These are phyloP conservation scores for Latrodectus geometricus DNA, from an alignment of 1,140 invertebrate species.

Conservation along the genomic window DNA sequence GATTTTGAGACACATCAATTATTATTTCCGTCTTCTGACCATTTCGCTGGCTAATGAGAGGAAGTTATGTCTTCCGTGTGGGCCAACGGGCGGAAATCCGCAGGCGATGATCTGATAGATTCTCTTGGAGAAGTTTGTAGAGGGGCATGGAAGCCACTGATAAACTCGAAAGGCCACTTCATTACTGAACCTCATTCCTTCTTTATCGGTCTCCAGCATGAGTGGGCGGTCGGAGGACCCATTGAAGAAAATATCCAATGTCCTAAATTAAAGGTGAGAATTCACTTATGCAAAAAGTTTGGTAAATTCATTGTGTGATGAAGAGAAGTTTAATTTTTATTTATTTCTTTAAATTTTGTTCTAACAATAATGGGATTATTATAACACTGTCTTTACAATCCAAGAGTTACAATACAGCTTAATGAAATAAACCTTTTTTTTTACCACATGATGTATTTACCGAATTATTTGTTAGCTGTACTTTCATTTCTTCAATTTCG, in stretches of 20 bases:
- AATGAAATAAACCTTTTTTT: no score
- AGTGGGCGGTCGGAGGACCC: slow-evolving; percentile 5
- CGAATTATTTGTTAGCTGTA: no score
- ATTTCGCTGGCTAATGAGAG: slow-evolving; percentile 49
- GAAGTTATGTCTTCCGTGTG: slow-evolving; percentile 38
- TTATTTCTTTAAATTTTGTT: no score
- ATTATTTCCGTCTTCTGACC: slow-evolving; percentile 41
- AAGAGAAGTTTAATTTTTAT: no score
- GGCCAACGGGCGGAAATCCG: slow-evolving; percentile 28
- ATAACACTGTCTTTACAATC: no score
- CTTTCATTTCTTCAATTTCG: no score
- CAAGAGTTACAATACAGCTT: no score
- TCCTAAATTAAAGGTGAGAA: no score
- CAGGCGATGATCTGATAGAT: slow-evolving; percentile 28
- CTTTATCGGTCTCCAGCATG: slow-evolving; percentile 13
- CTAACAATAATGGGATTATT: no score
- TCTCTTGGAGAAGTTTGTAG: slow-evolving; percentile 15
- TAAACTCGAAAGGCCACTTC: slow-evolving; percentile 43
- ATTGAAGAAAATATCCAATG: not conserved
- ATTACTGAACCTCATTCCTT: slow-evolving; percentile 17
- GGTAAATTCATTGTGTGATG: no score
- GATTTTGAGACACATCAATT: slow-evolving; percentile 21
- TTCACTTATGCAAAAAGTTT: no score
- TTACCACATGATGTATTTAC: no score
- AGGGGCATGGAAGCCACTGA: slow-evolving; percentile 39